phyloP scores from a whole-genome alignment of 2,113 vertebrate species.

The Cephalophus harveyi region DNA sequence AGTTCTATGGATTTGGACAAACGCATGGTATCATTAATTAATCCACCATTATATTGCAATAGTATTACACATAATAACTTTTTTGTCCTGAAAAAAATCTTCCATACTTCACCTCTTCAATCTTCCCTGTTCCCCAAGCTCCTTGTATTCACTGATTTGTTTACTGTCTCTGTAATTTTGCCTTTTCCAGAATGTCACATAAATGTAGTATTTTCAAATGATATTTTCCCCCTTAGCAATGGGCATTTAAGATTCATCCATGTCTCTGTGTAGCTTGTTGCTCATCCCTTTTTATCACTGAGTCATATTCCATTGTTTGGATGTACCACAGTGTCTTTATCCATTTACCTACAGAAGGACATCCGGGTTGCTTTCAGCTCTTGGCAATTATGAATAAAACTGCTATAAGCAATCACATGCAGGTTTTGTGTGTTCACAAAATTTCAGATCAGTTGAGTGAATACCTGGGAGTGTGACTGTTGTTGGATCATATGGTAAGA shows the following conservation, averaged over 20 bases:
- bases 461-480: neutral
- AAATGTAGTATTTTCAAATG: neutral
- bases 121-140: neutral
- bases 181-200: neutral
- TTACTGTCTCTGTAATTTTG: neutral
- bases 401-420: neutral
- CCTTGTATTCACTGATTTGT: neutral
- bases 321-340: neutral
- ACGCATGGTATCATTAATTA: neutral
- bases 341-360: neutral
- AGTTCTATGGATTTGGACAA: neutral
- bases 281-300: neutral
- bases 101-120: neutral
- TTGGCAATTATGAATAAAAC: neutral
- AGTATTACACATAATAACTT: neutral
- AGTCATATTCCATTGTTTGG: neutral
- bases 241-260: neutral
- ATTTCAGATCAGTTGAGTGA: neutral
- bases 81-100: neutral
- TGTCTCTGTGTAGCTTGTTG: neutral
- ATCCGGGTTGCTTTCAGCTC: neutral
- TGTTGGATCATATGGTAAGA: neutral
- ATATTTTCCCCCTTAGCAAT: neutral
- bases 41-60: neutral
- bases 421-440: neutral